Evolutionary conservation across 2,113 vertebrate genomes (phyloP).

Genomic region (Sphyrna mokarran): DNA sequence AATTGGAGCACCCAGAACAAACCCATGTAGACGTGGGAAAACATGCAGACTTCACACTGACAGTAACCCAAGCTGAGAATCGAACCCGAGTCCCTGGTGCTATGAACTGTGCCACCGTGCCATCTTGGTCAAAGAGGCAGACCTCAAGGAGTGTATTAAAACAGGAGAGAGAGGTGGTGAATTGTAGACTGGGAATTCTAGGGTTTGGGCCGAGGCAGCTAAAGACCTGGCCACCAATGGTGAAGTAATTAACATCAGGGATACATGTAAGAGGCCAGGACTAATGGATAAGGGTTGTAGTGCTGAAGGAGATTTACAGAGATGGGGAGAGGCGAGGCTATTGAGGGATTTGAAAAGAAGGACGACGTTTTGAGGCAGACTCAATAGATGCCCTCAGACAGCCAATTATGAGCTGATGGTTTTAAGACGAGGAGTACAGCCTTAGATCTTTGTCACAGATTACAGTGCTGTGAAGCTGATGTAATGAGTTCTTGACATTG

Average conservation of each 20-base stretch:
- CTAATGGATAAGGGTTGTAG: background rate
- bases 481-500: background rate
- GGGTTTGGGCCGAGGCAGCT: background rate
- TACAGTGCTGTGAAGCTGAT: background rate
- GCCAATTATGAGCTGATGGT: background rate
- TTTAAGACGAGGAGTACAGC: background rate
- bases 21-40: too few species aligned
- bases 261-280: background rate
- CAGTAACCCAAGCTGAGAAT: too few species aligned
- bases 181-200: background rate
- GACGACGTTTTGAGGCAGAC: background rate
- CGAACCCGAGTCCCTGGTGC: too few species aligned
- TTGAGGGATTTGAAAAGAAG: background rate
- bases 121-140: background rate
- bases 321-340: background rate
- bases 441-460: background rate
- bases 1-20: too few species aligned
- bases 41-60: too few species aligned
- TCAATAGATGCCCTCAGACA: background rate
- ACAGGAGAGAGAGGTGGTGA: background rate
- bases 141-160: background rate
- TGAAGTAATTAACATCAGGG: background rate
- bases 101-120: too few species aligned
- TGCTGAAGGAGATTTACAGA: background rate
- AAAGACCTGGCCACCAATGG: background rate